Evolutionary conservation across 2,113 vertebrate species (phyloP), one percentile per base, ranked within the genome.

Genomic region (Paratilapia polleni): DNA sequence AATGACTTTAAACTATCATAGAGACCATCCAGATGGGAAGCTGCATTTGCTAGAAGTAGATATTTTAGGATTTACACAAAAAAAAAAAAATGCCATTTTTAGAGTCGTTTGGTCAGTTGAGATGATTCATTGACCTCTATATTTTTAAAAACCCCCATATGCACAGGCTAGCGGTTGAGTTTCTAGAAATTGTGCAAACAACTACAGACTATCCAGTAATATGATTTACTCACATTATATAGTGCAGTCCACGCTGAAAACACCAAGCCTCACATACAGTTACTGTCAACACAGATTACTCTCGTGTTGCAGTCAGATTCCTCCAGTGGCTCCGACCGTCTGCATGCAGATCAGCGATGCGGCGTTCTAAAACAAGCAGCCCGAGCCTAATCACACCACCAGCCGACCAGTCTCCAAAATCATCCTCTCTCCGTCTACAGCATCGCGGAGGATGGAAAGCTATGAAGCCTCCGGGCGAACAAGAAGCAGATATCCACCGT

Each of bases 221-320:
- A 2, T 47, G 52, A 31, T 60, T 61, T 77, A 86, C 87, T 89
- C 79, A 87, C 83, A 61, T 81, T 8, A 43, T 56, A 8, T 9
- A 19, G 22, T 47, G 13, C 4, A 28, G 64, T 77, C 68, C 85
- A 9, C 57, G 54, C 75, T 26, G 31, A 49, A 59, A 76, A 22
- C 49, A 43, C 43, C 6, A 3, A 62, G 28, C 26, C 61, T 56
- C 13, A 8, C 28, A 26, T 41, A 38, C 15, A 59, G 34, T 8
- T 2, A 6, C 64, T 57, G 79, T 78, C 34, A 12, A 15, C 26
- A 49, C 58, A 0, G 31, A 82, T 28, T 36, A 28, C 12, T 54
- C 8, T 26, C 26, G 15, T 8, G 57, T 31, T 62, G 26, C 43
- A 2, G n/a, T 20, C 43, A 34, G 79, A 87, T 85, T 85, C 84